These are phyloP conservation scores for Clupea harengus DNA, from an alignment of 2,113 vertebrate genomes.

Conservation along the genomic window DNA sequence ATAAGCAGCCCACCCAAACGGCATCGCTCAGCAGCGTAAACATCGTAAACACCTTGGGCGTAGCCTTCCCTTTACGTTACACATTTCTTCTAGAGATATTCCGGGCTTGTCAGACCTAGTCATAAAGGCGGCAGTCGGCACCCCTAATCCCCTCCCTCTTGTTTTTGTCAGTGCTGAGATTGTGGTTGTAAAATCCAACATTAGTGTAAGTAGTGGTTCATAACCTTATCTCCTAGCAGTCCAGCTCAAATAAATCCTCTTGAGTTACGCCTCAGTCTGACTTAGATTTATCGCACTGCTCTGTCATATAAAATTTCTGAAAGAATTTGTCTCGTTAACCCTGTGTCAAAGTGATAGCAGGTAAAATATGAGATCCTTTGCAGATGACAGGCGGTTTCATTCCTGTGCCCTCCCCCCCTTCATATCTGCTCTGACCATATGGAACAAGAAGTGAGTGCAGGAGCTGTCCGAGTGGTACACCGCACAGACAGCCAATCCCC, in stretches of 20 bases:
- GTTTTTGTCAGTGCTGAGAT: constrained; percentile 1
- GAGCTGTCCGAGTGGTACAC: not conserved
- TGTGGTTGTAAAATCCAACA: not conserved
- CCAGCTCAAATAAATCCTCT: not conserved
- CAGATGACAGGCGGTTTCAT: not conserved
- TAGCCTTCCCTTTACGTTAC: not conserved
- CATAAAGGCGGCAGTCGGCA: not conserved
- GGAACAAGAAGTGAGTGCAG: not conserved
- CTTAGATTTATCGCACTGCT: constrained; percentile 6
- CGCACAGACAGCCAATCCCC: constrained; percentile 6
- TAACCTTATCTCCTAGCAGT: constrained; percentile 18
- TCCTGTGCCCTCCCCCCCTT: not conserved
- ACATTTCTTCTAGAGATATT: not conserved
- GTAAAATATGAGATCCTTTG: constrained; percentile 13
- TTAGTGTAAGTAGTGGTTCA: constrained; percentile 19
- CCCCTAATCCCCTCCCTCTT: not conserved
- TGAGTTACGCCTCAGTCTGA: not conserved
- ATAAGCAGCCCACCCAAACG: not conserved
- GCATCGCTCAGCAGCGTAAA: not conserved
- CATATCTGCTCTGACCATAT: constrained; percentile 10
- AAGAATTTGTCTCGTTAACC: constrained; percentile 8
- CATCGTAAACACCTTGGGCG: not conserved
- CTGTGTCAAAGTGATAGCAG: constrained; percentile 14
- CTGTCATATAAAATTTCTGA: constrained; percentile 25
- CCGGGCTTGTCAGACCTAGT: not conserved